Base-by-base conservation (phyloP, 2,888 invertebrate species). In the Synergus japonicus region DNA sequence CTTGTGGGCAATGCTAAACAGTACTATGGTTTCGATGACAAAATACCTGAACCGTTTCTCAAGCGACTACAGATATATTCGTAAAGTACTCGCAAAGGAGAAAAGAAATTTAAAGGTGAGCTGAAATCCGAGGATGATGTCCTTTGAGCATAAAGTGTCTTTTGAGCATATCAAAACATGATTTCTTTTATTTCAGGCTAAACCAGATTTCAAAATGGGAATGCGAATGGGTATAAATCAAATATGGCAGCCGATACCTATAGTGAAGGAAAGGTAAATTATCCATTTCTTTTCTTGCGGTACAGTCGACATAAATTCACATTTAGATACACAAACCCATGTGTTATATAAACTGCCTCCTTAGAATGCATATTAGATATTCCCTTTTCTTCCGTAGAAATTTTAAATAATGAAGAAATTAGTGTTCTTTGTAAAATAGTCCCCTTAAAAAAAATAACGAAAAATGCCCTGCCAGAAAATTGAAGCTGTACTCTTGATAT, bases 21-120 rank as follows among this genome's bases (percentile, higher is more conserved):
- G 97, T 87, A 91, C 95, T 8, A 94, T 98, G 91, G 96, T 97
- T 77, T 97, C 97, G 37, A 89, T 97, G 77, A 98, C 98, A 2
- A 94, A 95, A 78, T 95, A 96, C 87, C 93, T 99, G 79, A 98
- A 99, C 93, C 95, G 94, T 87, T 96, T 97, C 88, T 99, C 99
- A 0, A 94, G 96, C 78, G 98, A 99, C 92, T 99, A 99, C 93
- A 95, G 99, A 89, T 98, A 98, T 91, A 98, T 99, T 0, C 96
- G 98, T 41, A 95, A 96, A 85, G 96, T 97, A 44, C 94, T 99
- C 78, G 95, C 96, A 0, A 94, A 96, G 82, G 99, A 99, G 91
- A 98, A 98, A 93, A 96, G 96, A 92, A 93, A 95, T 79, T 93
- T 98, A 2, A 98, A 98, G 95, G 97, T 97, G 92, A 84, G 87